Evolutionary conservation across 1,140 invertebrate genomes (phyloP).

Genomic region (Steinernema feltiae): DNA sequence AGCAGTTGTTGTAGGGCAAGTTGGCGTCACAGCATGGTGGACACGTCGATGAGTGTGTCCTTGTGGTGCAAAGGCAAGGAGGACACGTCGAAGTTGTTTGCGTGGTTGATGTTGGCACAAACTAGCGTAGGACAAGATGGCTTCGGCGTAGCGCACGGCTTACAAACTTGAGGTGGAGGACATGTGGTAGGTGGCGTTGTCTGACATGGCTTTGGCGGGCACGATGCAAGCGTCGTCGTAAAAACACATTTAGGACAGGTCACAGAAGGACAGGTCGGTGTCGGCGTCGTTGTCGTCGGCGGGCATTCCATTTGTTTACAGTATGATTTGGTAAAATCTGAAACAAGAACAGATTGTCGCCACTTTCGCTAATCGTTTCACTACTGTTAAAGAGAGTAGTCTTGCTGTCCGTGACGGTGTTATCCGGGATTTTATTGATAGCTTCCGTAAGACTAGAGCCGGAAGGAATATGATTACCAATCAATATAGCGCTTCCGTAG

Average conservation of each 20-base stretch:
- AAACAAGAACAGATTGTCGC: too few species aligned
- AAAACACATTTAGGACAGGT: not conserved
- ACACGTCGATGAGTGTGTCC: not conserved
- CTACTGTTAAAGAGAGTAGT: not conserved
- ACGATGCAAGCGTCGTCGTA: not conserved
- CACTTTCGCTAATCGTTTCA: too few species aligned
- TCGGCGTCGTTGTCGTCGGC: not conserved
- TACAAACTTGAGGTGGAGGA: not conserved
- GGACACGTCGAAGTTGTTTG: not conserved
- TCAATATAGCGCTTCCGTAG: not conserved
- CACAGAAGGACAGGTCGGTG: not conserved
- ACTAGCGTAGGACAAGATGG: not conserved
- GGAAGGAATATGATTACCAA: not conserved
- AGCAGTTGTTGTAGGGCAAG: not conserved
- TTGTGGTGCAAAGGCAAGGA: not conserved
- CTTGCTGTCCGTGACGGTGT: not conserved
- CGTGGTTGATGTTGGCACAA: not conserved
- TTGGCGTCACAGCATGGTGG: too few species aligned
- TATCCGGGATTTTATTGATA: not conserved
- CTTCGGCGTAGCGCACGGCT: too few species aligned
- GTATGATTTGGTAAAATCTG: too few species aligned
- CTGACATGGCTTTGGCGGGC: not conserved
- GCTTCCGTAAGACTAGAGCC: not conserved
- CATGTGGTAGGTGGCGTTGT: not conserved
- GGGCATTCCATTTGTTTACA: not conserved